Conservation (phyloP, 2,888 invertebrate species). For the Synergus itoensis region DNA sequence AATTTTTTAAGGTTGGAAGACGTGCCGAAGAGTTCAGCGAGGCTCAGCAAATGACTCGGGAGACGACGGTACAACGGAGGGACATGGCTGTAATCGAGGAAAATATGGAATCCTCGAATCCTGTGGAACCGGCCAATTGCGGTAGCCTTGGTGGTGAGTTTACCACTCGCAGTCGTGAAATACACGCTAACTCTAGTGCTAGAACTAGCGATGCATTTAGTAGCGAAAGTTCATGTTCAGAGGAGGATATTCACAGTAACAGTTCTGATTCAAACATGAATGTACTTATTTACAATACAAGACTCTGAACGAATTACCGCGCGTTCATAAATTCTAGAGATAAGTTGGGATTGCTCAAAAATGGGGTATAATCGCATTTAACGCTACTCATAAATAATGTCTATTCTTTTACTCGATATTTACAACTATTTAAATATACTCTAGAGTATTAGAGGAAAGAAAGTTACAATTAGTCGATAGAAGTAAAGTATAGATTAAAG, state of each 20-base stretch:
- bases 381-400: slow-evolving; percentile 13
- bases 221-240: slow-evolving; percentile 47
- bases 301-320: slow-evolving; percentile 58
- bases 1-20: slow-evolving; percentile 82
- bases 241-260: slow-evolving; percentile 58
- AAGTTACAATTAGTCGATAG: neutral
- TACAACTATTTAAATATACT: slow-evolving; percentile 1
- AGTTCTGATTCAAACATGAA: slow-evolving; percentile 62
- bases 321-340: slow-evolving; percentile 2
- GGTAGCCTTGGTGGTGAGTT: slow-evolving; percentile 76
- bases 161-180: slow-evolving; percentile 55
- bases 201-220: slow-evolving; percentile 42
- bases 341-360: slow-evolving; percentile 24
- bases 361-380: slow-evolving; percentile 17
- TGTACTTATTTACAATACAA: slow-evolving; percentile 69
- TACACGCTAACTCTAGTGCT: slow-evolving; percentile 45
- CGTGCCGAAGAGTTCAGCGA: slow-evolving; percentile 89
- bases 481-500: neutral
- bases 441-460: neutral
- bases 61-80: slow-evolving; percentile 81
- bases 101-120: slow-evolving; percentile 68
- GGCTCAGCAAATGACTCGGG: slow-evolving; percentile 88
- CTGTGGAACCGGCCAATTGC: slow-evolving; percentile 71
- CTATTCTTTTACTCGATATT: slow-evolving; percentile 29
- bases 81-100: slow-evolving; percentile 70